Conservation (phyloP, 2,113 vertebrate genomes). For the Progne subis region DNA sequence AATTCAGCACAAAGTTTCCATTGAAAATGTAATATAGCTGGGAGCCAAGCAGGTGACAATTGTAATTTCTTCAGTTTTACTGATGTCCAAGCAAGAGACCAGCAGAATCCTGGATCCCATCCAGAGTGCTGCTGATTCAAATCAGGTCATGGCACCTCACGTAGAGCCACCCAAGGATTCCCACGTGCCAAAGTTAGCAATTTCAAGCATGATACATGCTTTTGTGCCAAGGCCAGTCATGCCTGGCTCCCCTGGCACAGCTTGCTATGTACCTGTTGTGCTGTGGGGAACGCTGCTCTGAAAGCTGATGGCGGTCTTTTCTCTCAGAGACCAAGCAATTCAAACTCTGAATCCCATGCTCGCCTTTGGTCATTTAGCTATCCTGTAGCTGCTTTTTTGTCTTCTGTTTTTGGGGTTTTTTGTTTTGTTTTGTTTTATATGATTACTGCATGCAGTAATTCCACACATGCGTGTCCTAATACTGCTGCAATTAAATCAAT, state of each 20-base stretch:
- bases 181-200: neutral
- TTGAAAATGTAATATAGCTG: neutral
- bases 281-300: neutral
- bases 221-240: neutral
- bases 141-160: neutral
- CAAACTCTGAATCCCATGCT: neutral
- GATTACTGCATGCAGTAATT: neutral
- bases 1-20: neutral
- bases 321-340: neutral
- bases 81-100: neutral
- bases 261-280: neutral
- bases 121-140: neutral
- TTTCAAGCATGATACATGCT: neutral
- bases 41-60: neutral
- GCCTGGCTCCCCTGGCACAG: neutral
- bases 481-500: slow-evolving; percentile 13
- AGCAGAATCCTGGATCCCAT: neutral
- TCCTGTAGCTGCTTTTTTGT: neutral
- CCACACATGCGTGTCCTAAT: slow-evolving; percentile 13
- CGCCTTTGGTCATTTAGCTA: neutral
- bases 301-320: neutral
- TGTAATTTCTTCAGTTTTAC: neutral
- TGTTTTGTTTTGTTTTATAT: neutral
- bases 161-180: neutral
- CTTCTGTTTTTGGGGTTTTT: neutral